Base-by-base conservation (phyloP, 2,797 vertebrate genomes). In the Scomberomorus guttatus region DNA sequence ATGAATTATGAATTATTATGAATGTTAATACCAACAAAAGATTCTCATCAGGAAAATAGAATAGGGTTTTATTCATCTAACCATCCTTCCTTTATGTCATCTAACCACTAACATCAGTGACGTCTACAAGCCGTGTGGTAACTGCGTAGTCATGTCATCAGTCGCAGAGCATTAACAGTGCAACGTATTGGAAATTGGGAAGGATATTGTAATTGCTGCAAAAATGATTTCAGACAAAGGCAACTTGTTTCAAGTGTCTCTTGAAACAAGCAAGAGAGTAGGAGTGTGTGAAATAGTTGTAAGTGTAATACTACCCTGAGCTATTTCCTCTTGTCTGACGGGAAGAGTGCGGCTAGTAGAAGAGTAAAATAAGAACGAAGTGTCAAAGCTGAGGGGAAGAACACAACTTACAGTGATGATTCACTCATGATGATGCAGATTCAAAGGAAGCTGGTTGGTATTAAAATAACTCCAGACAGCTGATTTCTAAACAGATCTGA, bases 301-400 rank as follows among this genome's bases (percentile, higher is more conserved):
- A 22, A 55, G 25, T 50, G 46, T 10, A 57, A 55, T 17, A 20
- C 2, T 0, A 5, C 17, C 1, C 15, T 54, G 18, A 12, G 39
- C 22, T 46, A 56, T 50, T 83, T 80, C 70, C 77, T 70, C 17
- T 27, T 24, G 20, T 70, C 22, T 72, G 52, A 17, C 0, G 3
- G 20, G 13, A 2, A 29, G 20, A 34, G 3, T 37, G 37, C 5
- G 9, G 17, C 6, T 20, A 1, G 56, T 52, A 8, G 1, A 15
- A 48, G 12, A 46, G 51, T 32, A 3, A 56, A 68, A 24, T 8
- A 52, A 7, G 14, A 32, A 4, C 6, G 24, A 29, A 1, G 44
- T 13, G 4, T 13, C 1, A 24, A 52, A 46, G 6, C 29, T 6
- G 29, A 32, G 29, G 27, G n/a, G n/a, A n/a, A n/a, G n/a, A n/a